Evolutionary conservation across 1,140 invertebrate species (phyloP), one percentile per base, ranked within the genome.

Genomic region (Zeugodacus cucurbitae): DNA sequence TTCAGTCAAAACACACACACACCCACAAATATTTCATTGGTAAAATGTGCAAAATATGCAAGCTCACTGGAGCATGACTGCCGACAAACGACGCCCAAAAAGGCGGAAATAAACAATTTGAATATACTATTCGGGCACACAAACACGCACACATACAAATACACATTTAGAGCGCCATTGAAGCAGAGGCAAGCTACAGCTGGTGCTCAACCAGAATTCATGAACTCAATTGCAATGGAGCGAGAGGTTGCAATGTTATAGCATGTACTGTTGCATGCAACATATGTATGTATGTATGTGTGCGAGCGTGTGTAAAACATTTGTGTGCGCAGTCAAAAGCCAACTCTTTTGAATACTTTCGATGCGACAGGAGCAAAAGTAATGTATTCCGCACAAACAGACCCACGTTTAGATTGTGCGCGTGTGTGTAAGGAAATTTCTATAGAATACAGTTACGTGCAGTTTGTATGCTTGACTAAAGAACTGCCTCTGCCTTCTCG

Each of bases 31-130:
- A 74, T 34, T 74, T 20, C 34, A 22, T 37, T 74, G 41, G 74
- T 20, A n/a, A 82, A 82, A 82, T 82, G 74, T 82, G 41, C 22
- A 82, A 48, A 48, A 82, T 82, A 82, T 37, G 34, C 22, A 82
- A 41, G 74, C 74, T 82, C 34, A 48, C 74, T 48, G 74, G 29
- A 48, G 74, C 44, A 26, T 82, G 74, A 82, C 44, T 54, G 74
- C 74, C 44, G 20, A 14, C 22, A 48, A 82, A 82, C 37, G 74
- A 82, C 74, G 37, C n/a, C 41, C 74, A 82, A 48, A 82, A 82
- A 82, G 41, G 74, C 74, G 74, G 74, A 82, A 82, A 82, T 82
- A 82, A 82, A 82, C 74, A 82, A 82, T 82, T 82, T 54, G 22
- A 26, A 37, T 44, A 82, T 48, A 70, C 34, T 11, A 8, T 32